Evolutionary conservation across 2,113 vertebrate species (phyloP).

Genomic region (Motacilla tschutschensis): DNA sequence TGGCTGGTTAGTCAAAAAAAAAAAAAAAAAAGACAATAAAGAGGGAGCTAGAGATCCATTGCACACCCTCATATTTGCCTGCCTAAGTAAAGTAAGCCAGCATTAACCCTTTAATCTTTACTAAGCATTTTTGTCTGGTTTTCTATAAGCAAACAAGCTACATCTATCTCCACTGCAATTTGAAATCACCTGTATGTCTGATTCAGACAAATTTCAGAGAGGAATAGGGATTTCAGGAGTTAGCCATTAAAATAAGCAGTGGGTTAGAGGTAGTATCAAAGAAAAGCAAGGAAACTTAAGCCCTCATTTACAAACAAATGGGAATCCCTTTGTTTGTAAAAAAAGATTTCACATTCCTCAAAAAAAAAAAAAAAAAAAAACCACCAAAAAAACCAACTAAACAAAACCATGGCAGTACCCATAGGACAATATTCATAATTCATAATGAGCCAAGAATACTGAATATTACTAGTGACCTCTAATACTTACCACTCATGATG

Average conservation of each 20-base stretch:
- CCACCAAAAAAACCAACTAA: not conserved
- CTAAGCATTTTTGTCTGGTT: not conserved
- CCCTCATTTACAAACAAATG: not conserved
- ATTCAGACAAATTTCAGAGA: not conserved
- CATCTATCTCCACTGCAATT: fast-evolving
- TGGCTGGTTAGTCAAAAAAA: not conserved
- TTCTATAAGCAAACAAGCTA: not conserved
- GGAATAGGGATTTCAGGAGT: not conserved
- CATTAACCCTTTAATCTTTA: not conserved
- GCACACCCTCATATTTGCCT: not conserved
- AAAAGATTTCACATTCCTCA: not conserved
- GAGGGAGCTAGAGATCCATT: not conserved
- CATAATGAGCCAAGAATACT: not conserved
- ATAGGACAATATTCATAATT: not conserved
- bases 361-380: not conserved
- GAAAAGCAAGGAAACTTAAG: not conserved
- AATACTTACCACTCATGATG: not conserved
- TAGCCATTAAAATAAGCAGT: not conserved
- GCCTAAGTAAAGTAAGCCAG: not conserved
- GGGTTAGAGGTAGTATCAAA: not conserved
- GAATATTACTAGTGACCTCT: not conserved
- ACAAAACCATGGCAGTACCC: not conserved
- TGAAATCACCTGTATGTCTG: not conserved
- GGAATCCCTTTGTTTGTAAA: not conserved
- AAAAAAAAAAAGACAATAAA: not conserved